Conservation (phyloP, 2,888 invertebrate genomes). For the Trachelus tabidus region DNA sequence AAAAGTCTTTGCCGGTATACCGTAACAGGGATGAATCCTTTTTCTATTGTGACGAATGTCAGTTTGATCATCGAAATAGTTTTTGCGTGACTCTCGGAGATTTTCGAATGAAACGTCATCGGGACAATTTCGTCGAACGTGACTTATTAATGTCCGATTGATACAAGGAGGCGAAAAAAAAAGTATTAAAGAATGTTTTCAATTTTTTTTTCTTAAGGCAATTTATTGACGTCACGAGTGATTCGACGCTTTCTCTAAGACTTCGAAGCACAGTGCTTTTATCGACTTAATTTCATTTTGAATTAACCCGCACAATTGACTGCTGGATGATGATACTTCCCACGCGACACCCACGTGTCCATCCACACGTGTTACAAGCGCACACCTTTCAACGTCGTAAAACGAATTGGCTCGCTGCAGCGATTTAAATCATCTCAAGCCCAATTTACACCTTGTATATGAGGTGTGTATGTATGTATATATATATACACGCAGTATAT, state of each 20-base stretch:
- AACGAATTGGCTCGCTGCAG: neutral
- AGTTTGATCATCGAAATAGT: neutral
- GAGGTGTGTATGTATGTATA: too few relatives aligned
- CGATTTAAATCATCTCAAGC: neutral
- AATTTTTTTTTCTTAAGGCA: too few relatives aligned
- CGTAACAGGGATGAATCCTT: neutral
- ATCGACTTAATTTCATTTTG: neutral
- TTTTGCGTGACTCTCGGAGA: neutral
- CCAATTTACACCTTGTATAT: neutral
- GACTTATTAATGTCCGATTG: neutral
- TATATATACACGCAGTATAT: too few relatives aligned
- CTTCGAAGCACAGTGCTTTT: neutral
- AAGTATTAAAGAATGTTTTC: too few relatives aligned
- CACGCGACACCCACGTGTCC: neutral
- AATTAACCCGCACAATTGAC: neutral
- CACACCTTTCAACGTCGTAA: neutral
- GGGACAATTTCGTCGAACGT: neutral
- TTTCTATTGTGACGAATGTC: neutral
- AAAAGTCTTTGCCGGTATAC: neutral
- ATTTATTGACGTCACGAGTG: neutral
- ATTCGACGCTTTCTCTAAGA: neutral
- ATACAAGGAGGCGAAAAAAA: neutral
- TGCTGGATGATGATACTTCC: neutral
- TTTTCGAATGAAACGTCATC: neutral
- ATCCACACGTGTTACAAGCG: neutral